phyloP scores from a whole-genome alignment of 2,113 vertebrate genomes.

The Nymphicus hollandicus region DNA sequence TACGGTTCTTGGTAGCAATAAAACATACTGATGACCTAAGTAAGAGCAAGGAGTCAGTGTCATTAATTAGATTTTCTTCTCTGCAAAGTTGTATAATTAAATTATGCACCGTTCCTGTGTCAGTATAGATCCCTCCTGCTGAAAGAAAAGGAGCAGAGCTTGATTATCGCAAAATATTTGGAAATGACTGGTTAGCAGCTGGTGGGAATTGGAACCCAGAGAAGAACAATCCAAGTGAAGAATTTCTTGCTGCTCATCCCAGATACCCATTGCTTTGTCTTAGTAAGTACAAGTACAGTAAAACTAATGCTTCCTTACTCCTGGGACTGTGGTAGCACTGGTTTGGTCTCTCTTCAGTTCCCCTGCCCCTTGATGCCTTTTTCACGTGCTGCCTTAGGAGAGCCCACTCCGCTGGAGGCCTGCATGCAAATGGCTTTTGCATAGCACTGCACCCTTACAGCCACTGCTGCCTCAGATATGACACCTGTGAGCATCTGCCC shows the following conservation, averaged over 20 bases:
- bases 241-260: constrained; percentile 84
- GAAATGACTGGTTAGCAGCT: constrained; percentile 84
- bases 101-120: neutral
- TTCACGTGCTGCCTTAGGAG: neutral
- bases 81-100: neutral
- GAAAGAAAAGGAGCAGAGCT: constrained; percentile 90
- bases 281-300: constrained; percentile 74
- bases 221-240: constrained; percentile 67
- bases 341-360: neutral
- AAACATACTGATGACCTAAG: neutral
- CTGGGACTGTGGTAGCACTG: neutral
- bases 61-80: neutral
- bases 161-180: constrained; percentile 91
- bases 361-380: neutral
- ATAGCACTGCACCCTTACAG: rapidly evolving
- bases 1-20: neutral
- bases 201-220: constrained; percentile 78
- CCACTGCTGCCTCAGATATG: neutral
- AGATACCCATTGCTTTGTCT: constrained; percentile 81
- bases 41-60: neutral
- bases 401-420: neutral
- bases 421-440: neutral
- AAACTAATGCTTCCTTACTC: neutral
- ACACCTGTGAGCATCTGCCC: neutral
- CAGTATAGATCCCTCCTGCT: constrained; percentile 74